Conservation (phyloP, 1,140 invertebrate genomes). For the Penaeus chinensis region DNA sequence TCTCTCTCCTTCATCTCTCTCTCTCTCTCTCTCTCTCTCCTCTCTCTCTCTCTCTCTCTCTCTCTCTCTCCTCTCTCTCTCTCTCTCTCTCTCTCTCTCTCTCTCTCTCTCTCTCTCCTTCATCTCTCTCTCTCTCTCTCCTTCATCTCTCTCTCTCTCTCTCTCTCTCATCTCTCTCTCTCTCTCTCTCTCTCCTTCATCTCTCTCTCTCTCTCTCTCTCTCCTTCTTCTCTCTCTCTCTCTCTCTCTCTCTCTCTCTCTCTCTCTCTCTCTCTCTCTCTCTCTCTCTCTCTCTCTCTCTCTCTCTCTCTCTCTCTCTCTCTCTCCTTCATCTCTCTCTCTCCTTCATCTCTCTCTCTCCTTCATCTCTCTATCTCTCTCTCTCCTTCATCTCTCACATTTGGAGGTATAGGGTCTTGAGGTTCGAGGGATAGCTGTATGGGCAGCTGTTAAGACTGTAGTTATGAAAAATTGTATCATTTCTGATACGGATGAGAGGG, state of each 20-base stretch:
- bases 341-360: not conserved
- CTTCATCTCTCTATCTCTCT: not conserved
- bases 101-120: no score
- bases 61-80: not conserved
- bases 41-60: no score
- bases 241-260: not conserved
- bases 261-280: slow-evolving; percentile 6
- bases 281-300: no score
- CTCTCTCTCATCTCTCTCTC: no score
- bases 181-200: no score
- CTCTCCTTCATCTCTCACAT: not conserved
- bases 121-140: no score
- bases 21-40: not conserved
- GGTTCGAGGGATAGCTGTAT: not conserved
- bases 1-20: not conserved
- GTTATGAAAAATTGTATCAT: no score
- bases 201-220: no score
- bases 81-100: slow-evolving; percentile 21
- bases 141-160: no score
- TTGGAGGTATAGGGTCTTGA: not conserved
- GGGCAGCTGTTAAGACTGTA: not conserved
- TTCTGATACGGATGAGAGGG: no score
- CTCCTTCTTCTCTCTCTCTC: not conserved
- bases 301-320: no score
- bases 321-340: not conserved